These are phyloP conservation scores for Actinernus sp. DNA, from an alignment of 92 coral and sea anemone species.

Conservation along the genomic window DNA sequence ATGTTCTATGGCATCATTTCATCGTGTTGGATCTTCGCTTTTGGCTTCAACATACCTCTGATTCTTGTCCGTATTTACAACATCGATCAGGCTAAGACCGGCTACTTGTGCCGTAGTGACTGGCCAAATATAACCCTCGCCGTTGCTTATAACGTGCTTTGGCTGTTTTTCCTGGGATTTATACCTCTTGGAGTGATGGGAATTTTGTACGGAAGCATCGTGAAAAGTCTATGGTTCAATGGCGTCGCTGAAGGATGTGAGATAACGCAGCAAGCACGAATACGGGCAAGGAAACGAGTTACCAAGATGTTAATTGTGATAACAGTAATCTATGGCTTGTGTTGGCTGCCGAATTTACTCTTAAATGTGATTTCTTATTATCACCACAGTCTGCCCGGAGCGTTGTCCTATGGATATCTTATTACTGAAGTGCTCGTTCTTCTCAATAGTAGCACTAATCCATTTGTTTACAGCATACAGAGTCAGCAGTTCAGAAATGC, in stretches of 20 bases:
- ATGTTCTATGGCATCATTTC: conserved; percentile 3
- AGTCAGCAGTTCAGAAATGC: conserved; percentile 62
- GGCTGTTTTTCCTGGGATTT: conserved; percentile 49
- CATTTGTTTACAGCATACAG: conserved; percentile 58
- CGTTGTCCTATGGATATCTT: conserved; percentile 48
- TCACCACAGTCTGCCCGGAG: conserved; percentile 1
- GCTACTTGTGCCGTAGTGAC: conserved; percentile 52
- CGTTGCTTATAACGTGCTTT: conserved; percentile 34
- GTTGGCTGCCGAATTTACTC: conserved; percentile 65
- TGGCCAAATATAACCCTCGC: conserved; percentile 50
- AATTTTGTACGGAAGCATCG: conserved; percentile 40
- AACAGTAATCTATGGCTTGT: conserved; percentile 37
- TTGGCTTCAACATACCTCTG: conserved; percentile 48
- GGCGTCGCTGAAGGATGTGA: conserved; percentile 6
- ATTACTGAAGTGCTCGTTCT: conserved; percentile 59
- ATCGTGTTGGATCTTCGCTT: conserved; percentile 46
- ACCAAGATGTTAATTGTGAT: conserved; percentile 56
- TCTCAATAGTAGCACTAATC: conserved; percentile 59
- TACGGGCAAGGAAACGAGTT: conserved; percentile 47
- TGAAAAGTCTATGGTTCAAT: conserved; percentile 35
- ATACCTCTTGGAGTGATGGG: conserved; percentile 43
- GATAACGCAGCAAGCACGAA: conserved; percentile 30
- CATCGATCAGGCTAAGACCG: conserved; percentile 29
- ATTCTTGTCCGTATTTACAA: conserved; percentile 40
- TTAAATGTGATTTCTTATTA: conserved; percentile 30